Evolutionary conservation across 2,797 vertebrate species (phyloP), one percentile per base, ranked within the genome.

Genomic region (Centropyge bicolor): DNA sequence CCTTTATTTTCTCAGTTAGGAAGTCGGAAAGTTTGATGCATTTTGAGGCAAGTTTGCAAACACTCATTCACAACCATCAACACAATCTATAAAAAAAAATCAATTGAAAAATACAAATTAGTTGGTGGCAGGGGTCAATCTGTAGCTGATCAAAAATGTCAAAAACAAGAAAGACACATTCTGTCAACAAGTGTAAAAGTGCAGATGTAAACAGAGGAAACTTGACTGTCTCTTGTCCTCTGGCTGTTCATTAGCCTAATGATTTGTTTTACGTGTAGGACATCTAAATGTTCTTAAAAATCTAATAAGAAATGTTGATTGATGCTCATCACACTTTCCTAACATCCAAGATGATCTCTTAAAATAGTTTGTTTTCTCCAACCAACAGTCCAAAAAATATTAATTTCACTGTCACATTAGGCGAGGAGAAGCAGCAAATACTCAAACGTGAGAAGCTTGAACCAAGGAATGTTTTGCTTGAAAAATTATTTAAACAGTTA

Each of bases 101-200:
- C 8, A 22, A 41, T 57, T 3, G 2, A 20, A 31, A 54, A 41
- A 52, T n/a, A 1, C 55, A 0, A 31, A 3, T 31, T 14, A 13
- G 8, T 22, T 51, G 35, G 22, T 8, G 12, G 2, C 3, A 4
- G 20, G 5, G 19, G 10, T 4, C 13, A 11, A 54, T 24, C 20
- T 20, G 19, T 11, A 38, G 35, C 31, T 13, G 35, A 40, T 1
- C 31, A 12, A 38, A 4, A 41, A 49, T 0, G 24, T 46, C 17
- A 2, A 31, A 31, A 2, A 14, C 45, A 27, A 24, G 0, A 56
- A 48, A 74, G 41, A 36, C 24, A 35, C 48, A 16, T 31, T 5
- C 20, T 66, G 43, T 74, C 52, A 74, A 66, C 20, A 64, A 49
- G 17, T 12, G 13, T 36, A 60, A 40, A 38, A 11, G 41, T 24